A percentile compares a stretch with the other conserved stretches of the same genome.
Evolutionary conservation across 2,797 vertebrate species (phyloP).

Genomic region (Decapterus maruadsi): DNA sequence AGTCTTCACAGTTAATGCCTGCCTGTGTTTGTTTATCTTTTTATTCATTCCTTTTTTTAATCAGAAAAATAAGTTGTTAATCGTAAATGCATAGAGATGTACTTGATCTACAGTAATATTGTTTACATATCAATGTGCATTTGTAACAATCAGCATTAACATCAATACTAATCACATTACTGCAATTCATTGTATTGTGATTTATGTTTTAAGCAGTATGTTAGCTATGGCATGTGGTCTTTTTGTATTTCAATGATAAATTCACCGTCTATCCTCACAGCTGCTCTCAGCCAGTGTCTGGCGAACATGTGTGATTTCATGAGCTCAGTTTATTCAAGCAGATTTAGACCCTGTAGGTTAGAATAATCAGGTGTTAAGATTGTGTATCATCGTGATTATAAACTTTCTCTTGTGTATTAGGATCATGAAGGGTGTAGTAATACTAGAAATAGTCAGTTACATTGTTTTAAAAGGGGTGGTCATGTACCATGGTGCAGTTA

Average conservation of each 20-base stretch:
- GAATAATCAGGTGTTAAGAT: not conserved
- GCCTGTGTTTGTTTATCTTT: conserved; percentile 43
- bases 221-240: conserved; percentile 39
- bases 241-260: not conserved
- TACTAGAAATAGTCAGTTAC: not conserved
- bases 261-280: conserved; percentile 16
- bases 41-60: no score
- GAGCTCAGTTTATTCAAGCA: no score
- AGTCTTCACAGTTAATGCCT: conserved; percentile 72
- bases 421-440: rapidly evolving
- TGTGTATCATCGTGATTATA: not conserved
- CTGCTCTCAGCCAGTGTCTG: not conserved
- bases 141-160: conserved; percentile 3
- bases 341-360: not conserved
- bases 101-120: not conserved
- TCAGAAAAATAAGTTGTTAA: not conserved
- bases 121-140: conserved; percentile 2
- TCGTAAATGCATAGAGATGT: conserved; percentile 24
- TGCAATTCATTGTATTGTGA: not conserved
- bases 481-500: not conserved
- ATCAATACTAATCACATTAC: conserved; percentile 12
- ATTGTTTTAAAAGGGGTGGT: not conserved
- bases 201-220: not conserved
- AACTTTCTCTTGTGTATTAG: not conserved
- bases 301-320: not conserved